Percentiles rank a stretch among this genome's conserved stretches.
Evolutionary conservation across 2,888 invertebrate genomes (phyloP).

Genomic region (Torymus tubicola): DNA sequence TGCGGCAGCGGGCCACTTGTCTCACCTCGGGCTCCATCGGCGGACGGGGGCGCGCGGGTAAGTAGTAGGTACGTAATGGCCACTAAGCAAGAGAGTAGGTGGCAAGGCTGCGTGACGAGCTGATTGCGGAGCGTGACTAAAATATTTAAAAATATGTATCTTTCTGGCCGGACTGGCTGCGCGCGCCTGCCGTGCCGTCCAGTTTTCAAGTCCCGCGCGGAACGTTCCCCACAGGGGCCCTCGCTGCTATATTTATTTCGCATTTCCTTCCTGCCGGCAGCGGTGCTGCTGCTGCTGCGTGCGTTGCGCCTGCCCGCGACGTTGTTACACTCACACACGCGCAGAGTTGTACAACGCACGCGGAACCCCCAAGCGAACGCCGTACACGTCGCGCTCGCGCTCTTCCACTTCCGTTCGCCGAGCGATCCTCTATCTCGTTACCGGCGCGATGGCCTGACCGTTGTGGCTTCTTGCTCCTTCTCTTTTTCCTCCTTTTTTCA

Average conservation of each 20-base stretch:
- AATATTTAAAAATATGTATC: slow-evolving; percentile 77
- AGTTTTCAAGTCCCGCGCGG: slow-evolving; percentile 59
- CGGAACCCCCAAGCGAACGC: slow-evolving; percentile 35
- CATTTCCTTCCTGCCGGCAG: slow-evolving; percentile 75
- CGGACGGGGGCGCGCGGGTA: slow-evolving; percentile 59
- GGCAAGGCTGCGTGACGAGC: slow-evolving; percentile 77
- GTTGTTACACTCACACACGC: slow-evolving; percentile 12
- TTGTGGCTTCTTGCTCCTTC: slow-evolving; percentile 52
- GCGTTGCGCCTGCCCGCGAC: slow-evolving; percentile 44
- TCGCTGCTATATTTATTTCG: slow-evolving; percentile 74
- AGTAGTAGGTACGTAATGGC: slow-evolving; percentile 69
- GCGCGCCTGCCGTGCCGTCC: slow-evolving; percentile 67
- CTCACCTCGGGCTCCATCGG: background rate
- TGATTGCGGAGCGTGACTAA: slow-evolving; percentile 77
- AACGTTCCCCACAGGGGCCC: slow-evolving; percentile 54
- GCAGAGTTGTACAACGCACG: background rate
- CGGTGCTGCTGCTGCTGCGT: slow-evolving; percentile 44
- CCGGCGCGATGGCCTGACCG: slow-evolving; percentile 58
- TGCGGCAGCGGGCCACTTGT: background rate
- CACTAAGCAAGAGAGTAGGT: slow-evolving; percentile 64
- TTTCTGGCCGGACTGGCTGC: slow-evolving; percentile 75
- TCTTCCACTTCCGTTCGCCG: slow-evolving; percentile 55
- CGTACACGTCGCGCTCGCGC: slow-evolving; percentile 35
- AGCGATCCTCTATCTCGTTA: slow-evolving; percentile 58
- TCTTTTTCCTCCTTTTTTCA: slow-evolving; percentile 33